phyloP scores from a whole-genome alignment of 2,113 vertebrate species.

The Dicerorhinus sumatrensis region DNA sequence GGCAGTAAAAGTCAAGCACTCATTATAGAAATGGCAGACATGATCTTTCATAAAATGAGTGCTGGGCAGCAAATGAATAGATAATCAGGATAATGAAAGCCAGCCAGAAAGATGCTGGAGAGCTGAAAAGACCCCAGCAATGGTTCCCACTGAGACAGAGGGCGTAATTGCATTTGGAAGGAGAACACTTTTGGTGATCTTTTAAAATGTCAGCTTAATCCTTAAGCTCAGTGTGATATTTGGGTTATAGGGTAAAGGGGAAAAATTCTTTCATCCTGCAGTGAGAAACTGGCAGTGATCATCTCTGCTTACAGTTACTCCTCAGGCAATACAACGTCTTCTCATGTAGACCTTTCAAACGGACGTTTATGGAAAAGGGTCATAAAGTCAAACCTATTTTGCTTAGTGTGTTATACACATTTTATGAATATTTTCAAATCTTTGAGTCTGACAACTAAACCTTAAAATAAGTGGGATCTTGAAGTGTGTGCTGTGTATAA shows the following conservation, averaged over 20 bases:
- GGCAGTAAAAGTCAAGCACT: conserved; percentile 86
- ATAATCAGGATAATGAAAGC: conserved; percentile 83
- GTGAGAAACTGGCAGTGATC: conserved; percentile 73
- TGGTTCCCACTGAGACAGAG: conserved; percentile 75
- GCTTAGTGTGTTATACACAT: neutral
- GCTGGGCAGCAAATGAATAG: conserved; percentile 77
- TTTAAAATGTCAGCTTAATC: conserved; percentile 87
- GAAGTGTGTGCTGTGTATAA: neutral
- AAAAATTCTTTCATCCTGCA: conserved; percentile 69
- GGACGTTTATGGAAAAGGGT: neutral
- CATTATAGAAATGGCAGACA: conserved; percentile 84
- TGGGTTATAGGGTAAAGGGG: conserved; percentile 81
- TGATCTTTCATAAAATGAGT: conserved; percentile 83
- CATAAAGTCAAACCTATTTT: conserved; percentile 59
- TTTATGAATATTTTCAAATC: conserved; percentile 51
- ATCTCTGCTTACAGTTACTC: conserved; percentile 45
- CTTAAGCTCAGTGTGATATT: conserved; percentile 86
- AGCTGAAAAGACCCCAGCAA: conserved; percentile 66
- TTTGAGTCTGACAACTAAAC: conserved; percentile 35
- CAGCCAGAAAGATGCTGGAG: conserved; percentile 58
- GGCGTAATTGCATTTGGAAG: conserved; percentile 81
- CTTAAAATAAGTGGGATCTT: conserved; percentile 24
- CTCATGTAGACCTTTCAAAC: neutral
- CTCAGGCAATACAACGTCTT: conserved; percentile 48
- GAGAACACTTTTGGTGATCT: conserved; percentile 85